A percentile compares a stretch with the other conserved stretches of the same genome.
Conservation (phyloP, 2,113 vertebrate species). For the Mionectes macconnelli region DNA sequence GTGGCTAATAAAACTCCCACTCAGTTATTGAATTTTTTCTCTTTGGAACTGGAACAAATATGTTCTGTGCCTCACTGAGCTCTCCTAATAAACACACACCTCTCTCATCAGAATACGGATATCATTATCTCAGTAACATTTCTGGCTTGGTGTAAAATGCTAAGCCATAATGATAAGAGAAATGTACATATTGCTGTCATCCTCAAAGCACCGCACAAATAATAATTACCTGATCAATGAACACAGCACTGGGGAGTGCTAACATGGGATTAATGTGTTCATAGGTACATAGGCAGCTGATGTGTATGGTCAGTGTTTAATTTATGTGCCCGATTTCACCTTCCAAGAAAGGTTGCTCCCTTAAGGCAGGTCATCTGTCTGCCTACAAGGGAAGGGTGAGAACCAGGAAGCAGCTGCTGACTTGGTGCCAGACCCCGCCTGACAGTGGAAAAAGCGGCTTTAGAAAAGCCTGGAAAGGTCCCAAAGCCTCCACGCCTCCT, state of each 20-base stretch:
- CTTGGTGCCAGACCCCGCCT: neutral
- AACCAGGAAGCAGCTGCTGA: slow-evolving; percentile 45
- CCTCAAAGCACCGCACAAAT: neutral
- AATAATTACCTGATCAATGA: neutral
- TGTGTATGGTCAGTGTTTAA: neutral
- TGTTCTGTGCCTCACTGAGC: neutral
- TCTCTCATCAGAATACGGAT: neutral
- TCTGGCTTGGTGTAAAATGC: neutral
- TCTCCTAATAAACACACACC: neutral
- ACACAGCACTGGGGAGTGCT: neutral
- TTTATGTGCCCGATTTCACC: neutral
- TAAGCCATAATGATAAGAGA: neutral
- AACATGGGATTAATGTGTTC: neutral
- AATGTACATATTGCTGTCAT: neutral
- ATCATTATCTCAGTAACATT: neutral
- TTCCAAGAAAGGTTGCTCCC: slow-evolving; percentile 1
- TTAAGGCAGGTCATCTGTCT: neutral
- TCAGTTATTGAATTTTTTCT: neutral
- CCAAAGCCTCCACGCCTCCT: neutral
- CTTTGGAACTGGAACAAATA: neutral
- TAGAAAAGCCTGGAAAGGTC: slow-evolving; percentile 37
- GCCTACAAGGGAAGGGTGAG: slow-evolving; percentile 37
- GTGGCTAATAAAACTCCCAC: neutral
- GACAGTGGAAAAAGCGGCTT: slow-evolving; percentile 54
- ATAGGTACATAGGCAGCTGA: neutral